Evolutionary conservation across 1,140 invertebrate genomes (phyloP).

Genomic region (Pseudomyrmex concolor): DNA sequence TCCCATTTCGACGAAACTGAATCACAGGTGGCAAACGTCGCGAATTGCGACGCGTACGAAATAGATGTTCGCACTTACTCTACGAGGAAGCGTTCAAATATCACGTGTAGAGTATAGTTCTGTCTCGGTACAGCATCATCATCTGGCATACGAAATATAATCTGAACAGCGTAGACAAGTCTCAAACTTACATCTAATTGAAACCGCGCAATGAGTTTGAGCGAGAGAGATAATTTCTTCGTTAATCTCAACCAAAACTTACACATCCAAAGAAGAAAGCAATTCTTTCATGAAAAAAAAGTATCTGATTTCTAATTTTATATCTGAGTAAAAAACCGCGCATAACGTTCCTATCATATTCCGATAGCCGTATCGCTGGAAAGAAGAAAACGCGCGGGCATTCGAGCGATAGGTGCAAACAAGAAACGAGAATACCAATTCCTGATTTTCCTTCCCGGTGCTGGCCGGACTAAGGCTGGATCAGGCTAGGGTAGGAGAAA

Average conservation of each 20-base stretch:
- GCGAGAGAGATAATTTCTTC: background rate
- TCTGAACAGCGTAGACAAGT: background rate
- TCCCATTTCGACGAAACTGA: conserved; percentile 56
- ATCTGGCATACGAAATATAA: background rate
- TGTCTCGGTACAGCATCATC: background rate
- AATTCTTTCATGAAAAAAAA: conserved; percentile 19
- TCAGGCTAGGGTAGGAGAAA: conserved; percentile 59
- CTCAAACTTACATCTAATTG: background rate
- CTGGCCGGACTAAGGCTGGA: conserved; percentile 65
- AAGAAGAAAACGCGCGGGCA: conserved; percentile 49
- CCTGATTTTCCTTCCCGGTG: conserved; percentile 35
- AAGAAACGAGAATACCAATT: conserved; percentile 80
- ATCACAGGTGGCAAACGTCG: conserved; percentile 72
- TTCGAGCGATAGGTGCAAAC: conserved; percentile 78
- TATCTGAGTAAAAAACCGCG: conserved; percentile 52
- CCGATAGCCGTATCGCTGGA: conserved; percentile 76
- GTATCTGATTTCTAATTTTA: conserved; percentile 17
- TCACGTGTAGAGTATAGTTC: background rate
- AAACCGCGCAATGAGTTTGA: background rate
- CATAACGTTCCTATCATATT: conserved; percentile 76
- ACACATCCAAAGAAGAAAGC: background rate
- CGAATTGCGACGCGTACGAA: conserved; percentile 64
- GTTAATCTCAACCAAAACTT: background rate
- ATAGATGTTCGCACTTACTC: conserved; percentile 64
- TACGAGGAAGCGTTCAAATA: conserved; percentile 44